Evolutionary conservation across 2,797 vertebrate species (phyloP).

Genomic region (Anguilla obscura): DNA sequence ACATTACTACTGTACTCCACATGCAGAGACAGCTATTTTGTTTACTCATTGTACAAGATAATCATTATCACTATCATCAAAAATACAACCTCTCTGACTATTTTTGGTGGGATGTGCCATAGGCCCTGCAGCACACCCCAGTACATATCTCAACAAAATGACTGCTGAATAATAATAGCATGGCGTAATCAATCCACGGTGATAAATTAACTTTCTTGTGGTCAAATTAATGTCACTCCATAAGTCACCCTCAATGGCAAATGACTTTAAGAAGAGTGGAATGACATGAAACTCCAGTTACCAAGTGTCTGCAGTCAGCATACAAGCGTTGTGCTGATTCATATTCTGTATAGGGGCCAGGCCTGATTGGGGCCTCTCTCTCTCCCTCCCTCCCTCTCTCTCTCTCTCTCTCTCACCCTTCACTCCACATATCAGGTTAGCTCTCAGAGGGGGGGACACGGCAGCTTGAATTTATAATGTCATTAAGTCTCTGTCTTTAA

Average conservation of each 20-base stretch:
- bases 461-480: slow-evolving; percentile 59
- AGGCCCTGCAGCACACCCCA: not conserved
- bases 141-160: not conserved
- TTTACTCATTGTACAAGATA: not conserved
- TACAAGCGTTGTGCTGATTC: not conserved
- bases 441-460: slow-evolving; percentile 31
- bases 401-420: not conserved
- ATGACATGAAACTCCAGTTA: not conserved
- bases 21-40: not conserved
- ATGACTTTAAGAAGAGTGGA: not conserved
- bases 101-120: not conserved
- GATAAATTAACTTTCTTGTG: not conserved
- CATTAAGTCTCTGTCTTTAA: slow-evolving; percentile 53
- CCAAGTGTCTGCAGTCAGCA: not conserved
- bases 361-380: not conserved
- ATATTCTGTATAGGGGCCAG: not conserved
- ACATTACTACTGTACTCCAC: not conserved
- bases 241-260: not conserved
- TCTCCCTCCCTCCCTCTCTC: not conserved
- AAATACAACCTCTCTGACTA: not conserved
- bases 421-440: slow-evolving; percentile 21
- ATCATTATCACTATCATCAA: not conserved
- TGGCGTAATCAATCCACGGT: not conserved
- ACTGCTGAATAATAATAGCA: not conserved
- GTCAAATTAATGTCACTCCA: not conserved